phyloP scores from a whole-genome alignment of 1,140 invertebrate species.

The Trichonephila inaurata region DNA sequence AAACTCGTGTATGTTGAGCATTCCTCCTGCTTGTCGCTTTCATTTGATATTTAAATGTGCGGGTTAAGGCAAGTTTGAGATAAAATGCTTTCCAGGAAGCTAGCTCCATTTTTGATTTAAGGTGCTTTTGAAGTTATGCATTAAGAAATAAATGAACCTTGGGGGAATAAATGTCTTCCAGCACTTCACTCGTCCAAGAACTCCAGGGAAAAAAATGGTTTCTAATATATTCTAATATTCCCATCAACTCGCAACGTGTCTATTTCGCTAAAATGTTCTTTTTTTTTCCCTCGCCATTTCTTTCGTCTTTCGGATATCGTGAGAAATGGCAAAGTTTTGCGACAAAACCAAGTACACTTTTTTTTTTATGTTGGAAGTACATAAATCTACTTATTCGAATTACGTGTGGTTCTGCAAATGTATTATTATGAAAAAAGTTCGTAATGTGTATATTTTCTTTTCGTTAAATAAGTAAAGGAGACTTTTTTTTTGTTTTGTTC shows the following conservation, averaged over 20 bases:
- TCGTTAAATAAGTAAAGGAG: too few species aligned
- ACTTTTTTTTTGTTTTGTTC: too few species aligned
- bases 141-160: slow-evolving; percentile 48
- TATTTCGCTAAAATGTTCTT: neutral
- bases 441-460: too few species aligned
- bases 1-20: slow-evolving; percentile 12
- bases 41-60: slow-evolving; percentile 47
- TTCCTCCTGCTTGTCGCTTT: slow-evolving; percentile 25
- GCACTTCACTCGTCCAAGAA: neutral
- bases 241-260: slow-evolving; percentile 43
- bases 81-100: neutral
- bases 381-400: neutral
- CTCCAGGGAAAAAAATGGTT: slow-evolving; percentile 5
- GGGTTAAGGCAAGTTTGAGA: slow-evolving; percentile 10
- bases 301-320: neutral
- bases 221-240: slow-evolving; percentile 47
- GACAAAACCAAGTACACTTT: neutral
- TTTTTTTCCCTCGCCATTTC: neutral
- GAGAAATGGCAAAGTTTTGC: neutral
- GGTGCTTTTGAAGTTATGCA: slow-evolving; percentile 18
- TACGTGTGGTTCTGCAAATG: neutral
- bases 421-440: too few species aligned
- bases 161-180: neutral
- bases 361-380: neutral
- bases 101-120: slow-evolving; percentile 29